These are phyloP conservation scores for Clunio marinus DNA, from an alignment of 2,888 invertebrate species.

Conservation along the genomic window DNA sequence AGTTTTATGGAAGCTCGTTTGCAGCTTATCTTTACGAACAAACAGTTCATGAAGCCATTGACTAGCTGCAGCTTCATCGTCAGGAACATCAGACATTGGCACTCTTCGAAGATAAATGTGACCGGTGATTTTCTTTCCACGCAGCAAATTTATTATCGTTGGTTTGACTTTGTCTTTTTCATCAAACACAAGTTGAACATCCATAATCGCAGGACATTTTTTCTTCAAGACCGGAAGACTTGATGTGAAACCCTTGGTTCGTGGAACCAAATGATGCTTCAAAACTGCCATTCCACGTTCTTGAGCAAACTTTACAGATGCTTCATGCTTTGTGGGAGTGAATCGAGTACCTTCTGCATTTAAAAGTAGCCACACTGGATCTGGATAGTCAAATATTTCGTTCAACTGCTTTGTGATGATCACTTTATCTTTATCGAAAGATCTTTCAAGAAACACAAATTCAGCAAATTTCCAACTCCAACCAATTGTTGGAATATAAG, in stretches of 20 bases:
- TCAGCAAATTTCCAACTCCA: conserved; percentile 87
- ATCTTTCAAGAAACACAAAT: conserved; percentile 87
- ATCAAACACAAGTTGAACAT: conserved; percentile 72
- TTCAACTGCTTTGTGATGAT: conserved; percentile 74
- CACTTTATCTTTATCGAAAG: conserved; percentile 84
- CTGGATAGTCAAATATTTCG: conserved; percentile 81
- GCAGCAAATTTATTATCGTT: conserved; percentile 72
- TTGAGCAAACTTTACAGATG: conserved; percentile 79
- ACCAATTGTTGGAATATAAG: conserved; percentile 77
- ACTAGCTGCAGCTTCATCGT: conserved; percentile 64
- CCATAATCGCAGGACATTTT: conserved; percentile 77
- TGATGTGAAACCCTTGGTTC: conserved; percentile 89
- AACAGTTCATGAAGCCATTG: conserved; percentile 80
- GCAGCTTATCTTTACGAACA: conserved; percentile 66
- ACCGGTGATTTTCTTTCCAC: conserved; percentile 67
- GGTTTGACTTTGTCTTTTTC: conserved; percentile 63
- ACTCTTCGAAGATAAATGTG: conserved; percentile 77
- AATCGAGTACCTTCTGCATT: conserved; percentile 94
- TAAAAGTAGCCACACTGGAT: conserved; percentile 81
- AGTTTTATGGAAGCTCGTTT: conserved; percentile 49
- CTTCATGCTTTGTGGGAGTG: conserved; percentile 79
- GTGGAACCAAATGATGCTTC: conserved; percentile 87
- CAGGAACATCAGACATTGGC: conserved; percentile 74
- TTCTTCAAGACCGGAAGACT: conserved; percentile 77
- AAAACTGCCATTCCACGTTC: conserved; percentile 79